Percentiles rank a stretch among this genome's conserved stretches.
Conservation (phyloP, 2,888 invertebrate genomes). For the Cerastis leucographa region DNA sequence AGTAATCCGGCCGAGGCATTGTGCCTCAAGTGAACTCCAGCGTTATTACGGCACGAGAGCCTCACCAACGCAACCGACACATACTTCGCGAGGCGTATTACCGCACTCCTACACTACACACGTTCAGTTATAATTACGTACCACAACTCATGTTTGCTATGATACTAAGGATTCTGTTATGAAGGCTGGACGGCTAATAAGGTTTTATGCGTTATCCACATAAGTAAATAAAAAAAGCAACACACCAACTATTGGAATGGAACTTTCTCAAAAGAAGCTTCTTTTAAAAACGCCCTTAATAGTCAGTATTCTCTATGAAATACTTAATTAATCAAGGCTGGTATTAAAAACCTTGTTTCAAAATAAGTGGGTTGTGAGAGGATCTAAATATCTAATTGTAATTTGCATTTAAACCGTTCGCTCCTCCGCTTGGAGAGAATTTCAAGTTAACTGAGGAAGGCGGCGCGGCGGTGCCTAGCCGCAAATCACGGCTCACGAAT, state of each 20-base stretch:
- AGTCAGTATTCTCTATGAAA: slow-evolving; percentile 66
- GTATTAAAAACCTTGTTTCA: slow-evolving; percentile 77
- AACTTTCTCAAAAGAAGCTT: slow-evolving; percentile 19
- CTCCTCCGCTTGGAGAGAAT: slow-evolving; percentile 70
- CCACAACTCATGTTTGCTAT: slow-evolving; percentile 1
- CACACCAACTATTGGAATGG: neutral
- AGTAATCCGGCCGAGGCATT: slow-evolving; percentile 83
- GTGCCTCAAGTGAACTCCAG: slow-evolving; percentile 70
- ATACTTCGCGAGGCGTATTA: slow-evolving; percentile 69
- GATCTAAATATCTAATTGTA: slow-evolving; percentile 82
- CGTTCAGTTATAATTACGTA: slow-evolving; percentile 32
- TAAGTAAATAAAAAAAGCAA: neutral
- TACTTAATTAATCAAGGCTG: slow-evolving; percentile 73
- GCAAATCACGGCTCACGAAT: slow-evolving; percentile 70
- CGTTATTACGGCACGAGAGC: slow-evolving; percentile 69
- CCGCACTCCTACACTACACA: slow-evolving; percentile 41
- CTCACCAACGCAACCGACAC: slow-evolving; percentile 68
- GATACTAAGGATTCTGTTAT: neutral
- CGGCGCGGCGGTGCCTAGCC: slow-evolving; percentile 54
- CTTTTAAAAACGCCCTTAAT: slow-evolving; percentile 54
- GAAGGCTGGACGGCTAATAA: neutral
- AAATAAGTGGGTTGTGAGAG: slow-evolving; percentile 76
- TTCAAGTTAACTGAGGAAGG: slow-evolving; percentile 69
- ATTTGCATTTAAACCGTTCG: slow-evolving; percentile 82
- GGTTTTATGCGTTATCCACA: neutral